Evolutionary conservation across 2,888 invertebrate species (phyloP), one percentile per base, ranked within the genome.

Genomic region (Andrena praecox): DNA sequence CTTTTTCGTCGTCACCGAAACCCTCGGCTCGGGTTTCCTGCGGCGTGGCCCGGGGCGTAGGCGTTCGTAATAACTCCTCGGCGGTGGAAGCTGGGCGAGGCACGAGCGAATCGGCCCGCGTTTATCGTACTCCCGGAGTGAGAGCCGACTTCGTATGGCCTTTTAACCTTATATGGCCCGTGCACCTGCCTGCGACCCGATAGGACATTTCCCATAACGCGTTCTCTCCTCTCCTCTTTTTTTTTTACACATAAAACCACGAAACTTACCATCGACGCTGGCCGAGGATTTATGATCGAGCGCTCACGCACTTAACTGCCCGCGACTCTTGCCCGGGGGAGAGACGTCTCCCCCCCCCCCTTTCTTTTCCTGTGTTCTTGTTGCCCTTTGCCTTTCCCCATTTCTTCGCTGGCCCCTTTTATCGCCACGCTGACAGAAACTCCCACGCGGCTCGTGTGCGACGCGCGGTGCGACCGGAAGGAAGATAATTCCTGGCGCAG

Each of bases 151-250:
- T 74, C 85, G 89, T 87, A 87, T 90, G 89, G 90, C 91, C 92
- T 91, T 92, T 92, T 92, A 92, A 92, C 92, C 92, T 91, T 92
- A 92, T 91, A 91, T 89, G 90, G 92, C 81, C 70, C 72, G 79
- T 87, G 91, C 92, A 92, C 92, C 92, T 92, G 92, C 90, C 88
- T 80, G 87, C 87, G 84, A 85, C 78, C 70, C 87, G 87, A 86
- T 89, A 88, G 88, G 89, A 90, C 87, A 87, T 89, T 89, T 91
- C 87, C 87, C 90, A 89, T 90, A 89, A 90, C 77, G 85, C 88
- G 81, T 85, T 82, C 52, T 74, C 50, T 42, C 20, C 16, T 33
- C 48, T 42, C 59, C 72, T 54, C 27, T 72, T 59, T 4, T 62
- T 16, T 62, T 29, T 16, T 2, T 10, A 50, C 48, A 16, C 8